Percentiles rank a stretch among this genome's conserved stretches.
Conservation (phyloP, 2,888 invertebrate genomes). For the Pecten maximus region DNA sequence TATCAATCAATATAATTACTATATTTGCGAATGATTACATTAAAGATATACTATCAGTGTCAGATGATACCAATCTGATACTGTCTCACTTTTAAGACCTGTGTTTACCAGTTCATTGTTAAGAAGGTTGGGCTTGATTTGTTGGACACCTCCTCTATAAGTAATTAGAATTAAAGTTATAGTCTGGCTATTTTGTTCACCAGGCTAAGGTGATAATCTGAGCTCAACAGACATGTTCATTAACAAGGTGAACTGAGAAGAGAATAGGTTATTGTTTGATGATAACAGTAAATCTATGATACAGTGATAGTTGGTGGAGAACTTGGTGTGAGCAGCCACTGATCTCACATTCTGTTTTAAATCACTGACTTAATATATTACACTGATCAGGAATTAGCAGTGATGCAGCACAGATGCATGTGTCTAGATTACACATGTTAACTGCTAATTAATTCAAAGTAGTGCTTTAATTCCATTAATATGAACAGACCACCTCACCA, state of each 20-base stretch:
- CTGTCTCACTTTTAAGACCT: no score
- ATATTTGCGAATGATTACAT: no score
- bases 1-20: no score
- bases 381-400: slow-evolving; percentile 29
- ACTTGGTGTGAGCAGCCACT: background rate
- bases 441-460: slow-evolving; percentile 26
- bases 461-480: slow-evolving; percentile 32
- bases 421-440: slow-evolving; percentile 31
- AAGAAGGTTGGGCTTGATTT: no score
- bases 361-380: background rate
- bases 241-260: background rate
- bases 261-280: background rate
- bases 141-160: no score
- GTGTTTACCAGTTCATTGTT: no score
- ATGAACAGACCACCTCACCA: slow-evolving; percentile 32
- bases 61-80: no score
- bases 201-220: background rate
- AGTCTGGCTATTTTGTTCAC: no score
- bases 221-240: background rate
- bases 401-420: slow-evolving; percentile 27
- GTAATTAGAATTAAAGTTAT: no score
- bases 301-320: background rate
- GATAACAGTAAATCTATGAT: background rate
- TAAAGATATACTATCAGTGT: no score
- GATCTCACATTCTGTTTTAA: slow-evolving; percentile 5